Conservation (phyloP, 2,113 vertebrate species). For the Leucoraja erinaceus region DNA sequence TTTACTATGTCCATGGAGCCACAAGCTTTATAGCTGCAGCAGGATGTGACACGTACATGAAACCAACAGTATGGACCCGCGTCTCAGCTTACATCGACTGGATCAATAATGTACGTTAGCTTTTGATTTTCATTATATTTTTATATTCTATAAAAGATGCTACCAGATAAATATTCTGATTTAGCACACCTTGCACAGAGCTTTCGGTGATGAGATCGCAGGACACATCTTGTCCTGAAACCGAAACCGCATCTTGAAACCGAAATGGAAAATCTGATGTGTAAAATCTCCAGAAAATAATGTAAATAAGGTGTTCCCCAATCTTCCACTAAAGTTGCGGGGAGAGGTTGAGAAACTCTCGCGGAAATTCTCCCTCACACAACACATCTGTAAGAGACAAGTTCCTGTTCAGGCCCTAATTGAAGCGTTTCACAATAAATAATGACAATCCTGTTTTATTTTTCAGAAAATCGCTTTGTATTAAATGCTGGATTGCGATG, state of each 20-base stretch:
- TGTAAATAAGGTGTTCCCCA: background rate
- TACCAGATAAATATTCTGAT: background rate
- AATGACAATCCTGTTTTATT: background rate
- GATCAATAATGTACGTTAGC: constrained; percentile 64
- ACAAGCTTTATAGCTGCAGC: constrained; percentile 76
- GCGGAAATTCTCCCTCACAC: background rate
- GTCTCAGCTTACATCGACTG: constrained; percentile 75
- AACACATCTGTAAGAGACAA: background rate
- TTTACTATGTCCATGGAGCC: constrained; percentile 70
- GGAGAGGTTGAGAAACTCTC: background rate
- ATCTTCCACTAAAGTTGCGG: background rate
- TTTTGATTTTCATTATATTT: background rate
- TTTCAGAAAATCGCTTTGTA: constrained; percentile 4
- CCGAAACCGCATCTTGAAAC: too few species aligned
- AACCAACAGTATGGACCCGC: constrained; percentile 82
- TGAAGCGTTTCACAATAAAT: background rate
- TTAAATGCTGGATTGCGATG: background rate
- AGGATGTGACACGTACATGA: constrained; percentile 68
- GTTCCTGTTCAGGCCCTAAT: background rate
- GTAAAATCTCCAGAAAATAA: background rate
- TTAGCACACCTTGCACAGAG: background rate
- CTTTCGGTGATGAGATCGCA: background rate
- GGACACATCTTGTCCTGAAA: background rate
- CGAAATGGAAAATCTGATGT: too few species aligned
- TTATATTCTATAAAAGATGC: background rate